Evolutionary conservation across 2,113 vertebrate species (phyloP), one percentile per base, ranked within the genome.

Genomic region (Fukomys damarensis): DNA sequence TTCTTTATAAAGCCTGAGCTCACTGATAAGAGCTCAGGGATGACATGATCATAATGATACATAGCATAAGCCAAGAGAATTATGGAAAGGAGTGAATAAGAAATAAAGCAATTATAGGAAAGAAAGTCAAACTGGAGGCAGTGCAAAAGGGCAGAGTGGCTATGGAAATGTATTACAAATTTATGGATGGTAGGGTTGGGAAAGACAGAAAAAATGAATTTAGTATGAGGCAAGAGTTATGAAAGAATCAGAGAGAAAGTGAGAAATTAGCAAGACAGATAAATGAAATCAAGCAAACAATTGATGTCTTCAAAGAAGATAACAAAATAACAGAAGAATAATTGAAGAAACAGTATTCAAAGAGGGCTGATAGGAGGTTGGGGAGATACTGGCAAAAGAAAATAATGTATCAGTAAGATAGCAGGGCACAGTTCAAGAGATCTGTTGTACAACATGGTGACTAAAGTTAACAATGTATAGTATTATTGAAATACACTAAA

Each of bases 131-230:
- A 10, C 30, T 7, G 32, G 89, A 38, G 30, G 52, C 19, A 3
- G 11, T 5, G 4, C 32, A 7, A 66, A 68, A 28, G 77, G 38
- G 35, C 76, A 46, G 49, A 14, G 35, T 7, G 16, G 65, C 10
- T 0, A 0, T 6, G 24, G 28, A 52, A 41, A n/a, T 26, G 3
- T 12, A 16, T 13, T 4, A 52, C 22, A 7, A 24, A 49, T 6
- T 56, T 1, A 74, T 0, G 28, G 35, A 8, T 46, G 41, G 19
- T 16, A 58, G 82, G 32, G 17, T 0, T 3, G 35, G 66, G 88
- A 87, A 66, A 22, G 77, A 32, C 0, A 2, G 41, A 3, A 9
- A n/a, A 63, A 19, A 26, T 16, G 28, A 54, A 83, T 7, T 13
- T 7, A n/a, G 3, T 2, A 5, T 0, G 8, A 74, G 59, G 28